These are phyloP conservation scores for Mustelus asterias DNA, from an alignment of 2,113 vertebrate genomes.

Conservation along the genomic window DNA sequence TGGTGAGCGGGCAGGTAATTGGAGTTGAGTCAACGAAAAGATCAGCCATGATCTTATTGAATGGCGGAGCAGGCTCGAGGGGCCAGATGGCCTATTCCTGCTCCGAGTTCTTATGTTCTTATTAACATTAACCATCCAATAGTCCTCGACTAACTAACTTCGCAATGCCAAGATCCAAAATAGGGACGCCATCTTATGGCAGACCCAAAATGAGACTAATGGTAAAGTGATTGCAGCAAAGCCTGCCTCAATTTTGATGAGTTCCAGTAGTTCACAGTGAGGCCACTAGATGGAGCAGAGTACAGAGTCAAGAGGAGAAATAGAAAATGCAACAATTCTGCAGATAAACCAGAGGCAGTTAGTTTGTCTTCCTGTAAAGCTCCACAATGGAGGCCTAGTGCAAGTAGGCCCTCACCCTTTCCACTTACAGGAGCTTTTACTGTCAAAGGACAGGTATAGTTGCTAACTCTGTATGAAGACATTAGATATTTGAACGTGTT, in stretches of 20 bases:
- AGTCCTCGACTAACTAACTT: not conserved
- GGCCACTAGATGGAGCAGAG: not conserved
- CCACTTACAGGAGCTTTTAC: not conserved
- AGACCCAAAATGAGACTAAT: not conserved
- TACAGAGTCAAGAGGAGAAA: not conserved
- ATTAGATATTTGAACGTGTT: not conserved
- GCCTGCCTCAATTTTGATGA: not conserved
- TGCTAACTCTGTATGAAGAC: not conserved
- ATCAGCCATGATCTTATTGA: too few relatives aligned
- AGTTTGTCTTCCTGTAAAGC: not conserved
- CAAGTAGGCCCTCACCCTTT: not conserved
- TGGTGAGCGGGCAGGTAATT: too few relatives aligned
- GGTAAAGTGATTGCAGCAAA: not conserved
- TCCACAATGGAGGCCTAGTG: not conserved
- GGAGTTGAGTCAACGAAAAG: not conserved
- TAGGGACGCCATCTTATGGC: not conserved
- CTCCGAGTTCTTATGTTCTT: too few relatives aligned
- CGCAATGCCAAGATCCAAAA: not conserved
- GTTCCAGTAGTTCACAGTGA: not conserved
- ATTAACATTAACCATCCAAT: not conserved
- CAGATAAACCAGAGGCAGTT: not conserved
- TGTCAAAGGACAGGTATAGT: not conserved
- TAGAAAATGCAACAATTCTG: not conserved
- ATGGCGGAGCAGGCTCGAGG: too few relatives aligned
- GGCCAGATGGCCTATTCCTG: too few relatives aligned